Conservation (phyloP, 2,888 invertebrate genomes). For the Girardia tigrina region DNA sequence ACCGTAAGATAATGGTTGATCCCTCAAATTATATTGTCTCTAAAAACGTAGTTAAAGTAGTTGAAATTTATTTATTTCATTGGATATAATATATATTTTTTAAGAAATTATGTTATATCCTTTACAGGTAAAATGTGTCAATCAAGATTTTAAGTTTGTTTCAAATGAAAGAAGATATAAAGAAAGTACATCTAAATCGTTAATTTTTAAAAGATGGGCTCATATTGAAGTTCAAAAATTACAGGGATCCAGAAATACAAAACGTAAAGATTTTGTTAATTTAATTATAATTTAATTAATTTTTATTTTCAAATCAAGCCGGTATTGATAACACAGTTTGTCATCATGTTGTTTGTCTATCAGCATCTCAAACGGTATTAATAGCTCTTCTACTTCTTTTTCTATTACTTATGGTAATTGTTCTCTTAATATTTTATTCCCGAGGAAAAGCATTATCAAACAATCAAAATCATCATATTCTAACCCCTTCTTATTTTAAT, state of each 20-base stretch:
- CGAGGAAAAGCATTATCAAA: slow-evolving; percentile 5
- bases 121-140: slow-evolving; percentile 8
- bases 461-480: not conserved
- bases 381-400: not conserved
- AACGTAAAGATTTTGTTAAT: not conserved
- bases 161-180: not conserved
- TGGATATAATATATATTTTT: too few species aligned
- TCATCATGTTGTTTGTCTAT: slow-evolving; percentile 18
- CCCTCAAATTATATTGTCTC: too few species aligned
- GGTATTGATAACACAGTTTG: not conserved
- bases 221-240: slow-evolving; percentile 12
- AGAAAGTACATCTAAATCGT: not conserved
- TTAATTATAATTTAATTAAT: not conserved
- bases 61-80: too few species aligned
- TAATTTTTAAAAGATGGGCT: slow-evolving; percentile 14
- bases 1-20: too few species aligned
- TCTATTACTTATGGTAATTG: slow-evolving; percentile 19
- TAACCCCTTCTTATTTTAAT: slow-evolving; percentile 8
- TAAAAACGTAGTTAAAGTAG: too few species aligned
- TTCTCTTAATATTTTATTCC: slow-evolving; percentile 8
- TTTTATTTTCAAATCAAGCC: not conserved
- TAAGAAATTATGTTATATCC: too few species aligned
- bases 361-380: slow-evolving; percentile 1
- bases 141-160: not conserved
- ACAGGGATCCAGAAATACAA: slow-evolving; percentile 15